Conservation (phyloP, 2,113 vertebrate species). For the Daubentonia madagascariensis region DNA sequence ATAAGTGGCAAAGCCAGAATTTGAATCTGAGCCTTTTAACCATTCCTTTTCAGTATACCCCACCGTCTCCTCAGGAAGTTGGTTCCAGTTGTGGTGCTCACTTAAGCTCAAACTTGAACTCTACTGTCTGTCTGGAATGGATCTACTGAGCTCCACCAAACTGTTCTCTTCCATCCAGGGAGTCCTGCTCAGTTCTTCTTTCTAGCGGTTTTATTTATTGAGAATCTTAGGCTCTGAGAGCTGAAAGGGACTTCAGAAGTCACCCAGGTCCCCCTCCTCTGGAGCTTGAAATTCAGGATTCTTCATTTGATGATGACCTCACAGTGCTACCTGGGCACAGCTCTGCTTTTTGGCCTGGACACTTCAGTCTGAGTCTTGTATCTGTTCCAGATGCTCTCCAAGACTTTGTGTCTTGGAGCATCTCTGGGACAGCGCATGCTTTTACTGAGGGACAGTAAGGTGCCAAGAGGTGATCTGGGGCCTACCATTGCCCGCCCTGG, state of each 20-base stretch:
- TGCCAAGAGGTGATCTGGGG: no score
- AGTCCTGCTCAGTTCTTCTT: not conserved
- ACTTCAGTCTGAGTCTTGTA: not conserved
- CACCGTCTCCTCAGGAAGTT: not conserved
- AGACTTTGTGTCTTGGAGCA: not conserved
- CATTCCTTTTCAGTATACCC: not conserved
- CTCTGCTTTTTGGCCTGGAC: not conserved
- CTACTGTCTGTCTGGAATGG: not conserved
- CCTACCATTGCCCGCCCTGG: not conserved
- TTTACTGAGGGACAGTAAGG: no score
- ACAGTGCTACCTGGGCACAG: not conserved
- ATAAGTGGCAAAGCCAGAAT: not conserved
- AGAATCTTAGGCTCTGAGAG: not conserved
- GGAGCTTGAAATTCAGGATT: not conserved
- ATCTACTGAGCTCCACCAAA: not conserved
- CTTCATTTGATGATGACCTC: not conserved
- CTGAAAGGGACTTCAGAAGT: not conserved
- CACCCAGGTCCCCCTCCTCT: not conserved
- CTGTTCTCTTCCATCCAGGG: not conserved
- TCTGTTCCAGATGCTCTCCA: not conserved
- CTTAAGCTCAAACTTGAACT: not conserved
- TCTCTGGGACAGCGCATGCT: no score
- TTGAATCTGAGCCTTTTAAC: not conserved
- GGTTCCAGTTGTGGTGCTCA: not conserved
- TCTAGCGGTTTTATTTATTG: not conserved